Base-by-base conservation (phyloP, 2,888 invertebrate genomes). In the Sinodicranocentrus sp. region DNA sequence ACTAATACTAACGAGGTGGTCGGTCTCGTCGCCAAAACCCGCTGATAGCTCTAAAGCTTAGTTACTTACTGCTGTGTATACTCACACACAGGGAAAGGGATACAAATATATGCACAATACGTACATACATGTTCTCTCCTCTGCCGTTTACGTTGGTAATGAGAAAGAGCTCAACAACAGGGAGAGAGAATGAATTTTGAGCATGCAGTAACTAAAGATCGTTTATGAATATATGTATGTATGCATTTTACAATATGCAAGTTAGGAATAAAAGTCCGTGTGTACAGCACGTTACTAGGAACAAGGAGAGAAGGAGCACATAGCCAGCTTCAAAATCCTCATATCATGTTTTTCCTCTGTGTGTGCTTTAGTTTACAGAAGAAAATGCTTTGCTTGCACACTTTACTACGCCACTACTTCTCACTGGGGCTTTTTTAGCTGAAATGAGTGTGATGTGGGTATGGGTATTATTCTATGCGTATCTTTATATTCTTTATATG, bases 1-100 rank as follows among this genome's bases (percentile, higher is more conserved):
- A 82, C 83, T 87, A 87, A 86, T 87, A 87, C 87, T 87, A 87
- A 87, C 87, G 86, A 87, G 87, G 78, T 83, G 86, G 86, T 86
- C 83, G 80, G 85, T 71, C 75, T 77, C 82, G 75, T 85, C 82
- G 82, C 77, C 80, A 85, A 84, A 84, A 78, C 79, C 82, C 80
- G 80, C 80, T 80, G 80, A 80, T 80, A 80, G 80, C 84, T 84
- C 84, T 84, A 73, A 68, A 78, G 78, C 83, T 83, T 72, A 67
- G 39, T 57, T 82, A 82, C 82, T 82, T 61, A 63, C 73, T 79
- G 23, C 57, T 59, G 15, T 59, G n/a, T 17, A 6, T 23, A 57
- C 19, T 15, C 70, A 28, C 52, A 78, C 26, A 68, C 54, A 68
- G 67, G 76, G 68, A 68, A 59, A 82, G 70, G 73, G 19, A 67